Evolutionary conservation across 2,113 vertebrate genomes (phyloP).

Genomic region (Oxygymnocypris stewartii): DNA sequence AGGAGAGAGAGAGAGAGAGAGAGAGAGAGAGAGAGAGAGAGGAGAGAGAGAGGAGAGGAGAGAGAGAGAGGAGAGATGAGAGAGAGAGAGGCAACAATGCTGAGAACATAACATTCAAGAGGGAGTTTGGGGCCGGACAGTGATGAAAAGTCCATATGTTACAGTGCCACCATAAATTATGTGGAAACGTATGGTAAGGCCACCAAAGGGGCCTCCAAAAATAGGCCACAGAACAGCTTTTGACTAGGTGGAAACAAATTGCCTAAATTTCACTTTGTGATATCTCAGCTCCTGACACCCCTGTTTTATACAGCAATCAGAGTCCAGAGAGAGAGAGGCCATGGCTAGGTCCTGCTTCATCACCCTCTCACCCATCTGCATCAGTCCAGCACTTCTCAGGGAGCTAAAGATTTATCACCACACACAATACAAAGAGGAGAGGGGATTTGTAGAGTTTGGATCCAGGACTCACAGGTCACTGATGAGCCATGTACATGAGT

Average conservation of each 20-base stretch:
- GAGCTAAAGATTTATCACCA: slow-evolving; percentile 54
- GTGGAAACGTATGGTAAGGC: slow-evolving; percentile 79
- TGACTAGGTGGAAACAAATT: slow-evolving; percentile 84
- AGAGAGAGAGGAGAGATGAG: too few relatives aligned
- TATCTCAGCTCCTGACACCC: slow-evolving; percentile 79
- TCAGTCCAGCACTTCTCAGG: slow-evolving; percentile 35
- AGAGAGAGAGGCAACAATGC: too few relatives aligned
- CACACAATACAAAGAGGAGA: slow-evolving; percentile 24
- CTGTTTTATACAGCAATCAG: slow-evolving; percentile 76
- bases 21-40: too few relatives aligned
- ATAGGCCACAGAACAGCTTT: slow-evolving; percentile 80
- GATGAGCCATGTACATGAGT: slow-evolving; percentile 35
- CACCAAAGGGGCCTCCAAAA: slow-evolving; percentile 82
- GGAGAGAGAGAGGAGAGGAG: too few relatives aligned
- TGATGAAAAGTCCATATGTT: slow-evolving; percentile 87
- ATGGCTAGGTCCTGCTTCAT: slow-evolving; percentile 44
- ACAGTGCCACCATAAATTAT: slow-evolving; percentile 84
- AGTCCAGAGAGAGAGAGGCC: slow-evolving; percentile 56
- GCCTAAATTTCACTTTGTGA: slow-evolving; percentile 80
- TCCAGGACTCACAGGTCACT: slow-evolving; percentile 40
- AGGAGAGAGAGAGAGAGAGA: background rate
- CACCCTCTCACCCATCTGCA: slow-evolving; percentile 55
- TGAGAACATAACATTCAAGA: slow-evolving; percentile 61
- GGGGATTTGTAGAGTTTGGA: slow-evolving; percentile 33
- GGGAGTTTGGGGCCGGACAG: slow-evolving; percentile 79